Evolutionary conservation across 1,140 invertebrate genomes (phyloP), one percentile per base, ranked within the genome.

Genomic region (Drosophila persimilis): DNA sequence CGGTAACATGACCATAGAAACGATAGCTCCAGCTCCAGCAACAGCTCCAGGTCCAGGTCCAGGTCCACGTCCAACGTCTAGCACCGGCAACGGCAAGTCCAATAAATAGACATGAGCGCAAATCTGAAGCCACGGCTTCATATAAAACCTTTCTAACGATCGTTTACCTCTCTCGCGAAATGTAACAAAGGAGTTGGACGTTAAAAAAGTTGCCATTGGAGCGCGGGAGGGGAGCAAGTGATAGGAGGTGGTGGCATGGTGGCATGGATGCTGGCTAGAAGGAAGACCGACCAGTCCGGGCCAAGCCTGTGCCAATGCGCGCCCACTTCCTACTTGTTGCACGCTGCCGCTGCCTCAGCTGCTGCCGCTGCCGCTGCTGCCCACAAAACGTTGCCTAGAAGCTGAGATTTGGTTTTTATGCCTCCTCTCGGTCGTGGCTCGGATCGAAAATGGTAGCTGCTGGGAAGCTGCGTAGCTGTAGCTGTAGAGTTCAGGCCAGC

Each of bases 131-230:
- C 62, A 80, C 57, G 67, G 75, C 77, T 64, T 64, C 74, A 83
- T 69, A 88, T 81, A 83, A 86, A 85, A 88, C 83, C 84, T 88
- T 88, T 88, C 83, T 88, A 88, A 88, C 83, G 83, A 88, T 84
- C 83, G 84, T 88, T 88, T 88, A 88, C 83, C 84, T 88, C 84
- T 89, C 83, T 88, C 78, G 77, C 81, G 78, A 88, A 88, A 89
- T 89, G 83, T 88, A 88, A 88, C 83, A 88, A 88, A 88, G 84
- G 79, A 89, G 84, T 83, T 80, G 72, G 29, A 47, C 54, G 45
- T 64, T 39, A 77, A 58, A 88, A 77, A 85, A 85, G 55, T 77
- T 76, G 80, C 61, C 80, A 39, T 13, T 39, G 35, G 65, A 60
- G 77, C 74, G 74, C 59, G 31, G 52, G 51, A 48, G 29, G 6